A percentile compares a stretch with the other conserved stretches of the same genome.
phyloP scores from a whole-genome alignment of 2,797 vertebrate genomes.

The Acropternis orthonyx region DNA sequence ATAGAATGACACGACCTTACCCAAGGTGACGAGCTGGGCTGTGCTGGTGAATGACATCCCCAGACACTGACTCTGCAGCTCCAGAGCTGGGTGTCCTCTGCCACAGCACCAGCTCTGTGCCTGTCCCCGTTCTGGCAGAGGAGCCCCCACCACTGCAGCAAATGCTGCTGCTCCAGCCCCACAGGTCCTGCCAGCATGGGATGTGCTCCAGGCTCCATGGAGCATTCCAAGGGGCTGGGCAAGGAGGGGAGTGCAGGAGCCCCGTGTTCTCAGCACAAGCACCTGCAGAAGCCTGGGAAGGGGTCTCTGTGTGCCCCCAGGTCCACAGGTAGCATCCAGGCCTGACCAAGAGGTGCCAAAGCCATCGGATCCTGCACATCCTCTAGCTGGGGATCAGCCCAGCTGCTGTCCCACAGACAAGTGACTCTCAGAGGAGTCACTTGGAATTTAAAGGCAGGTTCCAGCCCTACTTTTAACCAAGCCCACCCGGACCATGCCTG shows the following conservation, averaged over 20 bases:
- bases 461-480: not conserved
- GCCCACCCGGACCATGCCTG: accelerated
- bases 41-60: not conserved
- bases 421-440: accelerated
- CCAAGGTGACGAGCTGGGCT: not conserved
- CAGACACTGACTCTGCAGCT: not conserved
- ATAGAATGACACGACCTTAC: constrained; percentile 57
- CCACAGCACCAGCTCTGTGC: not conserved
- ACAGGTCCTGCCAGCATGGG: accelerated
- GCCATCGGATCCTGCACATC: accelerated
- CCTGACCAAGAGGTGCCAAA: not conserved
- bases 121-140: accelerated
- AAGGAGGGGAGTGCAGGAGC: not conserved
- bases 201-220: accelerated
- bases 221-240: not conserved
- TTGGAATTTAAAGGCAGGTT: not conserved
- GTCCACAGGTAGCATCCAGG: not conserved
- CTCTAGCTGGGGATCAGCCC: not conserved
- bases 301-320: not conserved
- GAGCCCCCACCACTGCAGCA: not conserved
- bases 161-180: not conserved
- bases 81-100: accelerated
- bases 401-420: not conserved
- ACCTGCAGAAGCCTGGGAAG: not conserved
- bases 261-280: accelerated